Evolutionary conservation across 2,113 vertebrate genomes (phyloP).

Genomic region (Orthonyx spaldingii): DNA sequence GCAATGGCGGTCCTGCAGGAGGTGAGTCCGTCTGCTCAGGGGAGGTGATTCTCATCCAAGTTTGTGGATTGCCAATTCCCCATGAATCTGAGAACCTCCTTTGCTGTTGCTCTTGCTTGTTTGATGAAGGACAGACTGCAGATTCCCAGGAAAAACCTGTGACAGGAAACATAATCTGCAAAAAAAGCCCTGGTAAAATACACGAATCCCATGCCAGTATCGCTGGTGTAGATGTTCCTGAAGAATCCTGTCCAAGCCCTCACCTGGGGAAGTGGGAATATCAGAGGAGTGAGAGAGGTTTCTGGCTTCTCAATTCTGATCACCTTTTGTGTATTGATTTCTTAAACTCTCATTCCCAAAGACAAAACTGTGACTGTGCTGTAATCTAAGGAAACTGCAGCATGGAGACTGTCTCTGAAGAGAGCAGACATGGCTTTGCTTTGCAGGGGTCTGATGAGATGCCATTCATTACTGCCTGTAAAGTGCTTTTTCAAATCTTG

Average conservation of each 20-base stretch:
- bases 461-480: neutral
- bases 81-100: neutral
- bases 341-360: neutral
- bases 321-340: neutral
- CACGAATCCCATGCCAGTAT: neutral
- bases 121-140: neutral
- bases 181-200: neutral
- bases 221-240: neutral
- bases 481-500: neutral
- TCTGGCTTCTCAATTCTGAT: neutral
- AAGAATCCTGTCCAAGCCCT: neutral
- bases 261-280: neutral
- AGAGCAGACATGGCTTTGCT: neutral
- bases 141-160: neutral
- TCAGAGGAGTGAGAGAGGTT: neutral
- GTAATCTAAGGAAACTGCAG: neutral
- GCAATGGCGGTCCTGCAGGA: rapidly evolving
- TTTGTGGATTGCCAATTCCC: neutral
- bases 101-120: neutral
- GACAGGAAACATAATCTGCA: neutral
- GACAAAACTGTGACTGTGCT: neutral
- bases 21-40: neutral
- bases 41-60: neutral
- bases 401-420: rapidly evolving
- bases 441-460: neutral